Conservation (phyloP, 2,113 vertebrate species). For the Lota lota region DNA sequence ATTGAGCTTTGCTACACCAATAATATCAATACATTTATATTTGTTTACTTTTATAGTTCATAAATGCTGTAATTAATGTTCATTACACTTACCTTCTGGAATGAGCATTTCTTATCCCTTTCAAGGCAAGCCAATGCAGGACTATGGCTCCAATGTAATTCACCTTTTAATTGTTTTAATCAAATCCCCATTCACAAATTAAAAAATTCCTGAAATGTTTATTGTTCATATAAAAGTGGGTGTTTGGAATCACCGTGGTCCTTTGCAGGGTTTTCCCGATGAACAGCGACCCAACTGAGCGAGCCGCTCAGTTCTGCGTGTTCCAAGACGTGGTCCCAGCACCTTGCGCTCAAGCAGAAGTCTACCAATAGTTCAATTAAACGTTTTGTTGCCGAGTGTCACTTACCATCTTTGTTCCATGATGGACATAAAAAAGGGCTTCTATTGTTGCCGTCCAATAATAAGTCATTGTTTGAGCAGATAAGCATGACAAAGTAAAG, state of each 20-base stretch:
- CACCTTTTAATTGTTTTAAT: no score
- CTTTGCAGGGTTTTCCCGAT: neutral
- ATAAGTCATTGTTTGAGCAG: conserved; percentile 61
- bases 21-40: no score
- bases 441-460: conserved; percentile 69
- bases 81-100: no score
- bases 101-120: no score
- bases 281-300: no score
- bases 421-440: conserved; percentile 78
- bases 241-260: neutral
- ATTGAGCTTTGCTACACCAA: no score
- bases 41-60: no score
- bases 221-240: neutral
- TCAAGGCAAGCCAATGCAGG: no score
- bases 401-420: conserved; percentile 82
- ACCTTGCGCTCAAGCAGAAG: conserved; percentile 61
- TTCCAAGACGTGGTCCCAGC: conserved; percentile 35
- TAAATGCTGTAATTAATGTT: no score
- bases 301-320: neutral
- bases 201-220: no score
- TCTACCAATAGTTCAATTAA: conserved; percentile 68
- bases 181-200: no score
- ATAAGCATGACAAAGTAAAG: conserved; percentile 77
- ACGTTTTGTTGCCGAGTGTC: conserved; percentile 77
- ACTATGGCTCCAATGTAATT: no score